A percentile compares a stretch with the other conserved stretches of the same genome.
phyloP scores from a whole-genome alignment of 2,888 invertebrate species.

The Malthinus flaveolus region DNA sequence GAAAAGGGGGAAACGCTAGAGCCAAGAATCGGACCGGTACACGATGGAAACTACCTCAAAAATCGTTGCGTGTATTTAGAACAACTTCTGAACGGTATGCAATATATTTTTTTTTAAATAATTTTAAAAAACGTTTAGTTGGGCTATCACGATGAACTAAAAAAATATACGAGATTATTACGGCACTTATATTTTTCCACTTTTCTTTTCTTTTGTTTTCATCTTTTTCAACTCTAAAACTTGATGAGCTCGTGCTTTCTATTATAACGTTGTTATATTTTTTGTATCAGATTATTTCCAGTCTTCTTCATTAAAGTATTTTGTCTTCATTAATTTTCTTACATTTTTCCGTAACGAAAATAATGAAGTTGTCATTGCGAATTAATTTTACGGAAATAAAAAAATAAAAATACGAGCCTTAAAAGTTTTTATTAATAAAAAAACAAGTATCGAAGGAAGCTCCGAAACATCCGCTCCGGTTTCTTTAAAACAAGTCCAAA shows the following conservation, averaged over 20 bases:
- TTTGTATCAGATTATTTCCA: background rate
- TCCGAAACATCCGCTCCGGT: too few relatives aligned
- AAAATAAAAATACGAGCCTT: too few relatives aligned
- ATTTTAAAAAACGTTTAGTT: background rate
- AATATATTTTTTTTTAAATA: background rate
- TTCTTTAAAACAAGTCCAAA: too few relatives aligned
- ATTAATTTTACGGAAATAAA: too few relatives aligned
- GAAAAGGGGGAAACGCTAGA: conserved; percentile 55
- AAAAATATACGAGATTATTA: conserved; percentile 1
- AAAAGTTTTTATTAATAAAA: too few relatives aligned
- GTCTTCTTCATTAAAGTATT: too few relatives aligned
- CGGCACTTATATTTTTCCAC: background rate
- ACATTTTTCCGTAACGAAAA: too few relatives aligned
- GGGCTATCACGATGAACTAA: background rate
- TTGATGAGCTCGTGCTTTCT: conserved; percentile 2
- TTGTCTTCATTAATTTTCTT: too few relatives aligned
- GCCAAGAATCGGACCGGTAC: conserved; percentile 51
- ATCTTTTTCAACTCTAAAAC: background rate
- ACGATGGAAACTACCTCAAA: conserved; percentile 57
- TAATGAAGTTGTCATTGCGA: too few relatives aligned
- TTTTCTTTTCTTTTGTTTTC: conserved; percentile 3
- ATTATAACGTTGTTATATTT: conserved; percentile 3
- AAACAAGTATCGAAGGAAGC: too few relatives aligned
- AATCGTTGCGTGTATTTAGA: conserved; percentile 61
- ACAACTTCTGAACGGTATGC: conserved; percentile 59